Base-by-base conservation (phyloP, 2,797 vertebrate genomes). In the Poeciliopsis infans region DNA sequence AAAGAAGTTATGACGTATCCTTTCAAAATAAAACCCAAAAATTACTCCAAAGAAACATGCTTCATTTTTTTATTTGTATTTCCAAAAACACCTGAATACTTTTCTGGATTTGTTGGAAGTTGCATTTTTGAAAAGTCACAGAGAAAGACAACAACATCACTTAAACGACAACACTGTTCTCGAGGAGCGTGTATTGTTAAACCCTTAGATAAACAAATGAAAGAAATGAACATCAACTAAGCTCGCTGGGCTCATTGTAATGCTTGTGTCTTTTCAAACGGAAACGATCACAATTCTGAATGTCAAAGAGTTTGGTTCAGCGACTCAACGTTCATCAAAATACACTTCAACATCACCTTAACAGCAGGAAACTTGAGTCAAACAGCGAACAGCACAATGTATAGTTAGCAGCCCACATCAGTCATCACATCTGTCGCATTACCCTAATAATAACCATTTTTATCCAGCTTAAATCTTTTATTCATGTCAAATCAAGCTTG, bases 401-500 rank as follows among this genome's bases (percentile, higher is more conserved):
- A 85, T 68, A 57, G 83, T 72, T 72, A 75, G 74, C 11, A 45
- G 79, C 23, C 84, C 78, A 82, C 36, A 82, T 39, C 72, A 39
- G 77, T 85, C 84, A 84, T 77, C 72, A 87, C 86, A 87, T 89
- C 86, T 92, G 90, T 84, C 78, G 13, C 82, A 33, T 49, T 85
- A 74, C 59, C 72, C 51, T 7, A 6, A 81, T 82, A 80, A 81
- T 77, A 76, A 77, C 33, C n/a, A 51, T 72, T 81, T 84, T 75
- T 55, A 76, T 85, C 59, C 31, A 49, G 83, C 74, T 87, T 82
- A 64, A 46, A 89, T 93, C 78, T 92, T 90, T 91, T 90, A 89
- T 90, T 92, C 75, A 88, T 88, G 87, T 84, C 77, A 89, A 87
- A 90, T 90, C 86, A 87, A 88, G 74, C 88, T 89, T 79, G 89